Conservation (phyloP, 2,888 invertebrate species). For the Acronicta psi region DNA sequence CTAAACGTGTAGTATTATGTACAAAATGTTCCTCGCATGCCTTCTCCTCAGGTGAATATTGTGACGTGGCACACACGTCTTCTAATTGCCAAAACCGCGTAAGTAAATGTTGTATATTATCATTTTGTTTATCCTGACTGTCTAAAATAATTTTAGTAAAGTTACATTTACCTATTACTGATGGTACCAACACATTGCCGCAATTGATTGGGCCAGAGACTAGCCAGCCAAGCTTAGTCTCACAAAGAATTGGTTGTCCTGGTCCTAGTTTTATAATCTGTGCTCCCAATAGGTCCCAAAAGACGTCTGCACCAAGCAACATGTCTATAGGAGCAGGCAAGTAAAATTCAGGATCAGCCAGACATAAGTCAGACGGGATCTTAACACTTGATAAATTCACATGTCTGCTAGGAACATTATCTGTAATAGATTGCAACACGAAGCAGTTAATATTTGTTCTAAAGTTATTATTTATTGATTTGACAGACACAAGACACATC, state of each 20-base stretch:
- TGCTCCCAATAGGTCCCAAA: constrained; percentile 49
- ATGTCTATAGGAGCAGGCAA: constrained; percentile 46
- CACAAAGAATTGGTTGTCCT: constrained; percentile 21
- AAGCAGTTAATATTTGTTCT: constrained; percentile 29
- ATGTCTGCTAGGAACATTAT: constrained; percentile 26
- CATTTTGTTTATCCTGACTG: too few species aligned
- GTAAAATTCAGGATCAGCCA: constrained; percentile 20
- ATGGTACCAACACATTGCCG: too few species aligned
- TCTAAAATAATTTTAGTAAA: too few species aligned
- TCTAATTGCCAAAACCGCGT: constrained; percentile 3
- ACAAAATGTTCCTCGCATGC: constrained; percentile 13
- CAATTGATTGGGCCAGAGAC: constrained; percentile 1
- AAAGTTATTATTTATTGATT: constrained; percentile 32
- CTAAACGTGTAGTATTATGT: constrained; percentile 14
- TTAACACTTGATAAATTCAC: constrained; percentile 27
- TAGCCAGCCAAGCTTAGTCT: constrained; percentile 17
- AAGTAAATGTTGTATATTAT: too few species aligned
- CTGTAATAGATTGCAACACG: constrained; percentile 46
- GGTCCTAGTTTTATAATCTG: constrained; percentile 37
- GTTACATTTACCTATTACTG: too few species aligned
- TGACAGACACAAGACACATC: constrained; percentile 24
- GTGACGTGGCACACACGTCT: too few species aligned
- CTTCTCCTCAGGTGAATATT: background rate
- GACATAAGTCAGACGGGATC: constrained; percentile 42
- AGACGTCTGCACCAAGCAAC: constrained; percentile 51